These are phyloP conservation scores for Dicrostonyx torquatus DNA, from an alignment of 2,797 vertebrate genomes.

Conservation along the genomic window DNA sequence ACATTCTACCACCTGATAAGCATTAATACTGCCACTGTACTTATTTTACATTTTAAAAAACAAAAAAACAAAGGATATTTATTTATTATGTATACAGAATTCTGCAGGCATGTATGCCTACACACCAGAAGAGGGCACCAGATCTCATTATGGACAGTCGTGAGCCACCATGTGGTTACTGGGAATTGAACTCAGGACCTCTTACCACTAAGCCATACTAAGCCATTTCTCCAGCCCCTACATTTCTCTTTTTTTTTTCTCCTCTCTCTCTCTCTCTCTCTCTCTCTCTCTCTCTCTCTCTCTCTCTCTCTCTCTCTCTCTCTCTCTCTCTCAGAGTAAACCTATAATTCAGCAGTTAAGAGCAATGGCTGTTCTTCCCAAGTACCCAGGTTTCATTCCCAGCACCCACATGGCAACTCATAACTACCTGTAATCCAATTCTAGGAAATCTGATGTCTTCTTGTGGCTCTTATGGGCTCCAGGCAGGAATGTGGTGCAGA, in stretches of 20 bases:
- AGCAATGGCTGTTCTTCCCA: background rate
- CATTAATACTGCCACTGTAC: background rate
- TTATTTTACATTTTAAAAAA: background rate
- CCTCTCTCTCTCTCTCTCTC: too few species aligned
- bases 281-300: accelerated
- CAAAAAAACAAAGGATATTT: too few species aligned
- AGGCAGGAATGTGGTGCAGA: background rate
- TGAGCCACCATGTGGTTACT: too few species aligned
- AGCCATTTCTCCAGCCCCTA: too few species aligned
- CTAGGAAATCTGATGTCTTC: background rate
- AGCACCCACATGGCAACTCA: background rate
- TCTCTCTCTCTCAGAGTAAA: background rate
- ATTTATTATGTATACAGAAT: too few species aligned
- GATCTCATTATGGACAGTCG: too few species aligned
- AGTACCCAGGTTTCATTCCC: background rate
- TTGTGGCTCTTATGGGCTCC: background rate
- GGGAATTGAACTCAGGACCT: too few species aligned
- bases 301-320: too few species aligned
- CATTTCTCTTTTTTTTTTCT: too few species aligned
- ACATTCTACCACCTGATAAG: background rate
- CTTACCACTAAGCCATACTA: too few species aligned
- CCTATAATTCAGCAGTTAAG: background rate
- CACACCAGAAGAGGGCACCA: too few species aligned
- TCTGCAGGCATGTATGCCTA: too few species aligned
- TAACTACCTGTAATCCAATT: background rate